These are phyloP conservation scores for Deroptyus accipitrinus DNA, from an alignment of 2,113 vertebrate species.

Conservation along the genomic window DNA sequence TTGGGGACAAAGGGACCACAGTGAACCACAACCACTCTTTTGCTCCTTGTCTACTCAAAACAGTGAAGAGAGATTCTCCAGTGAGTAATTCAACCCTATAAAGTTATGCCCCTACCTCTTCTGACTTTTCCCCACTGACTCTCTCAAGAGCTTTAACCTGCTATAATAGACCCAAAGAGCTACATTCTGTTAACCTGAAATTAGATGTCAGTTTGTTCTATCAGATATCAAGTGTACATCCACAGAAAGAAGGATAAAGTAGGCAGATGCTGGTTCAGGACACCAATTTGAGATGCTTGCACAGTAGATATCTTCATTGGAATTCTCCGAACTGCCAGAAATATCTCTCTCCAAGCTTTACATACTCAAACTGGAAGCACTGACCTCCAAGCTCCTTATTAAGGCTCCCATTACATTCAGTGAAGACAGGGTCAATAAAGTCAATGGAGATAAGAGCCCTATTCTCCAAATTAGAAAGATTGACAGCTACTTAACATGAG, in stretches of 20 bases:
- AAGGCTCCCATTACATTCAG: constrained; percentile 3
- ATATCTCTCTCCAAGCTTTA: neutral
- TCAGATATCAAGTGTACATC: neutral
- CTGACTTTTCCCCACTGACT: neutral
- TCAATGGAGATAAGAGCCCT: constrained; percentile 48
- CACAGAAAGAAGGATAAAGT: neutral
- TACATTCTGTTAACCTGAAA: neutral
- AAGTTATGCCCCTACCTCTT: neutral
- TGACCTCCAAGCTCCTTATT: constrained; percentile 20
- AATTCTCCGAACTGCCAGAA: neutral
- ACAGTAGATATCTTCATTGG: neutral
- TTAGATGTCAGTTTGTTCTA: neutral
- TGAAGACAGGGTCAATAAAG: constrained; percentile 33
- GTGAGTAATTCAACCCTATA: neutral
- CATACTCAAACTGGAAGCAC: neutral
- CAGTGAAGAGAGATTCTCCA: neutral
- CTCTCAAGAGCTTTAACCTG: neutral
- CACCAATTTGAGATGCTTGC: neutral
- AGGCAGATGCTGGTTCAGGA: neutral
- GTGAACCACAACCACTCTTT: neutral
- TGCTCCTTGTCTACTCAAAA: neutral
- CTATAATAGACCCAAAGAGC: neutral
- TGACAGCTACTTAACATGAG: constrained; percentile 53
- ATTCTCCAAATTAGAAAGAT: constrained; percentile 36
- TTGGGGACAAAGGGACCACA: neutral